These are phyloP conservation scores for Frieseomelitta varia DNA, from an alignment of 1,140 invertebrate genomes.

Conservation along the genomic window DNA sequence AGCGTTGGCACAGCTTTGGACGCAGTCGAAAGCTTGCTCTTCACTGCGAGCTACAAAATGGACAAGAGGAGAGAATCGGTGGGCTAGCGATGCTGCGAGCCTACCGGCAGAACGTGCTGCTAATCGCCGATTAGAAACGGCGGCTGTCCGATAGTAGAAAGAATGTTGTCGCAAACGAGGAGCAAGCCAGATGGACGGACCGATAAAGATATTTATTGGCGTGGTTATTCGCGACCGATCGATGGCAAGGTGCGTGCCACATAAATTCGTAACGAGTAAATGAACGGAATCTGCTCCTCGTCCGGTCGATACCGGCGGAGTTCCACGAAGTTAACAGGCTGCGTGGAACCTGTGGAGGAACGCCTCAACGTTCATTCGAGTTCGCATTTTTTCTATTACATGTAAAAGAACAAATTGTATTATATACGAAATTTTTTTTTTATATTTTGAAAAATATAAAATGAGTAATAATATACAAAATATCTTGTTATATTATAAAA, in stretches of 20 bases:
- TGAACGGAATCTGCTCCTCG: constrained; percentile 21
- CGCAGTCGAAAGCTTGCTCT: too few relatives aligned
- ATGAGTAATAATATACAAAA: too few relatives aligned
- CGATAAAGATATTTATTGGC: constrained; percentile 61
- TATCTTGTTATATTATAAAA: too few relatives aligned
- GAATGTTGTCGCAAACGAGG: constrained; percentile 38
- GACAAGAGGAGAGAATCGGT: background rate
- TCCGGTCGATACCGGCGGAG: background rate
- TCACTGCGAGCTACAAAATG: background rate
- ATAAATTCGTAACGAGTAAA: constrained; percentile 45
- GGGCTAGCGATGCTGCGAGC: background rate
- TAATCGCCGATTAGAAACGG: constrained; percentile 59
- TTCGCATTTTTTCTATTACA: too few relatives aligned
- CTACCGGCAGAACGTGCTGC: constrained; percentile 4
- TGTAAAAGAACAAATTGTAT: too few relatives aligned
- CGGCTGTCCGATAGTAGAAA: constrained; percentile 23
- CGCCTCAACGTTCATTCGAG: background rate
- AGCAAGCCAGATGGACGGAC: constrained; percentile 23
- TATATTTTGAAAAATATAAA: too few relatives aligned
- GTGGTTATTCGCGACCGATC: constrained; percentile 32
- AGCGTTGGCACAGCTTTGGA: too few relatives aligned
- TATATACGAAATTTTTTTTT: too few relatives aligned
- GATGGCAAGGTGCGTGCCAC: constrained; percentile 49
- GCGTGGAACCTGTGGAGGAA: background rate
- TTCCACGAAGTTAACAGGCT: background rate